phyloP scores from a whole-genome alignment of 2,113 vertebrate species.

The Pelobates fuscus region DNA sequence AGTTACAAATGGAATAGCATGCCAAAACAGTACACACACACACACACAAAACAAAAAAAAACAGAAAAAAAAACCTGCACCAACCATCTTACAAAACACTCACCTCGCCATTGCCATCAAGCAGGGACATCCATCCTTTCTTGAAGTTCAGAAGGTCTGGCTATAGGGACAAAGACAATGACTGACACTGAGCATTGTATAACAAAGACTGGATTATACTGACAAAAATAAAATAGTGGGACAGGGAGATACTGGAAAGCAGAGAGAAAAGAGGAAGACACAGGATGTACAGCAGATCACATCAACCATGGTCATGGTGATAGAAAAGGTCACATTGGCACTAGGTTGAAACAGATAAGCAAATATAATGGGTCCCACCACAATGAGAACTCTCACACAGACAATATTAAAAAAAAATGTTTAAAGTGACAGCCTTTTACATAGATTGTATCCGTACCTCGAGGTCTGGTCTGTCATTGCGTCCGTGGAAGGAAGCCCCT shows the following conservation, averaged over 20 bases:
- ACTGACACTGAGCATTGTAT: neutral
- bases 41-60: too few relatives aligned
- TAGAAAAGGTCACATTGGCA: neutral
- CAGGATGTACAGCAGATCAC: neutral
- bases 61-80: too few relatives aligned
- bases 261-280: neutral
- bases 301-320: too few relatives aligned
- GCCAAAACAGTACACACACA: neutral
- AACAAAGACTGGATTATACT: neutral
- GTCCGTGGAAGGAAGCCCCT: neutral
- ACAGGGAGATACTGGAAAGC: neutral
- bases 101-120: constrained; percentile 87
- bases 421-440: neutral
- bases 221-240: neutral
- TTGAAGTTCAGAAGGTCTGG: constrained; percentile 97
- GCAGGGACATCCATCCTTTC: constrained; percentile 98
- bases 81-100: constrained; percentile 13
- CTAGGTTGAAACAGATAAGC: neutral
- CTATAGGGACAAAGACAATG: constrained; percentile 61
- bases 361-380: neutral
- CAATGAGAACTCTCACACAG: neutral
- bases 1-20: too few relatives aligned
- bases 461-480: neutral
- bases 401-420: too few relatives aligned
- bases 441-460: constrained; percentile 19